Evolutionary conservation across 2,888 invertebrate species (phyloP).

Genomic region (Ceratothoa steindachneri): DNA sequence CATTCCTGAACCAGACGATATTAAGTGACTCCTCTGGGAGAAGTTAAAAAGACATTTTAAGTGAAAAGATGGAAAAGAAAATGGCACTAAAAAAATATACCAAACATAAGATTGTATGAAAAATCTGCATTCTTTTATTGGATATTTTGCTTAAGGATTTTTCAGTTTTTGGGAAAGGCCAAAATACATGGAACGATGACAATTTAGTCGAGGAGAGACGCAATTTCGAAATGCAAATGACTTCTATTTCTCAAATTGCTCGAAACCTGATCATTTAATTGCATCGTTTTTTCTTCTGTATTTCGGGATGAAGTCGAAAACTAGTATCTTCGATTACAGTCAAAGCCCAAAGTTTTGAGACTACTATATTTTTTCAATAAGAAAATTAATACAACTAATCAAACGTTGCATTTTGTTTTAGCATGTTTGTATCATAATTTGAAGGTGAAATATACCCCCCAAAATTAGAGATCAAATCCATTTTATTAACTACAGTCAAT

Average conservation of each 20-base stretch:
- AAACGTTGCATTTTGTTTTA: no score
- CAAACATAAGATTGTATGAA: background rate
- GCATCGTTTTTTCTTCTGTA: no score
- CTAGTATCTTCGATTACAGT: no score
- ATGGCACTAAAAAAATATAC: background rate
- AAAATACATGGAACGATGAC: background rate
- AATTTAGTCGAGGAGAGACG: background rate
- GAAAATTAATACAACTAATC: no score
- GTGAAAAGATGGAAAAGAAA: background rate
- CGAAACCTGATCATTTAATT: no score
- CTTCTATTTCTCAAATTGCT: background rate
- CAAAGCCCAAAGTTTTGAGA: no score
- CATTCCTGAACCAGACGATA: background rate
- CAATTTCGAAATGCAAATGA: background rate
- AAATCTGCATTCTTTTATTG: background rate
- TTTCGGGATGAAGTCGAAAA: no score
- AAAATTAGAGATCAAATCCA: no score
- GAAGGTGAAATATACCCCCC: no score
- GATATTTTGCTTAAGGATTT: background rate
- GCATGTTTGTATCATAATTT: no score
- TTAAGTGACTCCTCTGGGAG: background rate
- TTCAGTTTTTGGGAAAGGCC: background rate
- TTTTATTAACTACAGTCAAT: no score
- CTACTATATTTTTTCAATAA: no score
- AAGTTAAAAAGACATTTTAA: background rate